Evolutionary conservation across 2,888 invertebrate species (phyloP).

Genomic region (Tyria jacobaeae): DNA sequence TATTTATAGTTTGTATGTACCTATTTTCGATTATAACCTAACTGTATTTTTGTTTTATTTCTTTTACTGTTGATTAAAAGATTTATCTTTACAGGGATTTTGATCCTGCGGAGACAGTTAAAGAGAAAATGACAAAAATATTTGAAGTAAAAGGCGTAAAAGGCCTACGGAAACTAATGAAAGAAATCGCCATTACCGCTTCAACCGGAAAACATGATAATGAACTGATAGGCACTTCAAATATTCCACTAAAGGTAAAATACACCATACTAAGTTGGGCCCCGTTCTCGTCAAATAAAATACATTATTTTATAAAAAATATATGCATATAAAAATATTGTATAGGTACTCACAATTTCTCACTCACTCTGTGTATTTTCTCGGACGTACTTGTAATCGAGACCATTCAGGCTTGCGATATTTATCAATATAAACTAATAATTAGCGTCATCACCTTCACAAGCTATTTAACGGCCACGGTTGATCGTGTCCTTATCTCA

Average conservation of each 20-base stretch:
- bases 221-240: conserved; percentile 96
- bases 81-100: conserved; percentile 89
- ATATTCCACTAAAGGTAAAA: conserved; percentile 93
- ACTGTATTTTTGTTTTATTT: not conserved
- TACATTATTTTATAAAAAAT: no score
- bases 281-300: no score
- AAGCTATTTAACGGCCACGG: not conserved
- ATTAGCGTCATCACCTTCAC: not conserved
- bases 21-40: not conserved
- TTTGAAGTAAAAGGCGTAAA: conserved; percentile 94
- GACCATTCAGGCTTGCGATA: not conserved
- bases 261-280: no score
- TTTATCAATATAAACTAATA: not conserved
- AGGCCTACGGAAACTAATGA: conserved; percentile 93
- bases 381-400: not conserved
- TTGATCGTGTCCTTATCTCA: not conserved
- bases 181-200: conserved; percentile 97
- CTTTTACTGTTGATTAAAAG: not conserved
- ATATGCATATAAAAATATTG: not conserved
- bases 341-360: not conserved
- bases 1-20: not conserved
- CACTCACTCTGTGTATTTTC: not conserved
- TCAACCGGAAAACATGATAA: conserved; percentile 98
- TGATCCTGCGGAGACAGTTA: conserved; percentile 95
- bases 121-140: conserved; percentile 94